phyloP scores from a whole-genome alignment of 2,797 vertebrate species.

The Alauda arvensis region DNA sequence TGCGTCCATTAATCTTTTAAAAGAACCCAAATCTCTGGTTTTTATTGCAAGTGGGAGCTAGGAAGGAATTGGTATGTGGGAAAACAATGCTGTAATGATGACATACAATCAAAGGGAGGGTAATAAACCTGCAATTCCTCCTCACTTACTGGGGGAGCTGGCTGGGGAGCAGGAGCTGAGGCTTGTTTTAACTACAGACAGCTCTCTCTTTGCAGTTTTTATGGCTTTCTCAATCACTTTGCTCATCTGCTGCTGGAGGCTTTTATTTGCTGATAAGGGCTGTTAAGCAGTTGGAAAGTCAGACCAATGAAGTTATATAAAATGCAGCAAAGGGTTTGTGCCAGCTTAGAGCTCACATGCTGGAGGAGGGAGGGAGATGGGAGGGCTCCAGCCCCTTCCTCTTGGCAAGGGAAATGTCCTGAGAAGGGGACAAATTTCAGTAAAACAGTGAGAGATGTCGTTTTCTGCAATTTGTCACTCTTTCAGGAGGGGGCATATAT shows the following conservation, averaged over 20 bases:
- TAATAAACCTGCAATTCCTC: slow-evolving; percentile 54
- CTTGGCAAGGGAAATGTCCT: neutral
- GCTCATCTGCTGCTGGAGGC: slow-evolving; percentile 45
- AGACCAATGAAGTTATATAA: slow-evolving; percentile 38
- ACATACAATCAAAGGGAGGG: slow-evolving; percentile 52
- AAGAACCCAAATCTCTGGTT: slow-evolving; percentile 18
- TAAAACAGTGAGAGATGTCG: neutral
- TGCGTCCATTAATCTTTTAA: slow-evolving; percentile 53
- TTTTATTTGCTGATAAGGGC: slow-evolving; percentile 66
- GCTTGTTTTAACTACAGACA: slow-evolving; percentile 53
- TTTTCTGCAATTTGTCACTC: neutral
- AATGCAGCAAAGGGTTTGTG: neutral
- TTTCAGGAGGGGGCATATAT: too few relatives aligned
- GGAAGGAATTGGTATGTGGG: slow-evolving; percentile 38
- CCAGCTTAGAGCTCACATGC: neutral
- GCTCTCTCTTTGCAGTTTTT: slow-evolving; percentile 48
- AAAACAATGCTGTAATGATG: slow-evolving; percentile 61
- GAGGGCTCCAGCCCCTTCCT: neutral
- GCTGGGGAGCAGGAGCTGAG: slow-evolving; percentile 22
- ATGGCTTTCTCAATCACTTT: slow-evolving; percentile 61
- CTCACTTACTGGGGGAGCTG: slow-evolving; percentile 53
- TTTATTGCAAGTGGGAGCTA: slow-evolving; percentile 49
- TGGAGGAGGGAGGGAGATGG: neutral
- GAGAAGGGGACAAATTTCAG: neutral
- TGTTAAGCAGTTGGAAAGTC: slow-evolving; percentile 55